Conservation (phyloP, 2,888 invertebrate species). For the Agrochola circellaris region DNA sequence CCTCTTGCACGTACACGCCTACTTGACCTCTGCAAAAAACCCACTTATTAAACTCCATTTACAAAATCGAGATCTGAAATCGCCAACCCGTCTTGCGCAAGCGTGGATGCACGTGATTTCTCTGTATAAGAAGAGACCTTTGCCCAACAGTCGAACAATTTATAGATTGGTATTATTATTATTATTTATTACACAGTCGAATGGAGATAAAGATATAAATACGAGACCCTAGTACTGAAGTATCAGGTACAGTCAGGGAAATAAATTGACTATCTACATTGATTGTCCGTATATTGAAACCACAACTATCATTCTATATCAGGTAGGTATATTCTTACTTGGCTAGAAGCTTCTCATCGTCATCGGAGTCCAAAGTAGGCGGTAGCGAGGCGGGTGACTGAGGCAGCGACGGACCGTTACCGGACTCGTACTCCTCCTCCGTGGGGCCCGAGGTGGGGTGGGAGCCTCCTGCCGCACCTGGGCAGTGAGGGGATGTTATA, state of each 20-base stretch:
- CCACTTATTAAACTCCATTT: neutral
- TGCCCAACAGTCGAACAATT: too few relatives aligned
- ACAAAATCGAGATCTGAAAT: neutral
- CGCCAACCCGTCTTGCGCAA: too few relatives aligned
- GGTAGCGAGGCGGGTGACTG: constrained; percentile 98
- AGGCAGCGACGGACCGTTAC: constrained; percentile 98
- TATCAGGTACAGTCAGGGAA: neutral
- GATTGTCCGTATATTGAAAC: neutral
- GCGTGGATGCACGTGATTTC: neutral
- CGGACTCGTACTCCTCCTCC: constrained; percentile 98
- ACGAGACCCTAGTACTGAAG: neutral
- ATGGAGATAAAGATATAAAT: neutral
- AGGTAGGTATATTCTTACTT: constrained; percentile 77
- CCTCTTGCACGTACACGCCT: constrained; percentile 85
- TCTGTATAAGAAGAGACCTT: neutral
- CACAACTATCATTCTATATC: neutral
- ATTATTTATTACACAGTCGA: neutral
- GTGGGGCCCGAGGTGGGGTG: constrained; percentile 86
- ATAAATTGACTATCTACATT: neutral
- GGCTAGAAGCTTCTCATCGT: constrained; percentile 93
- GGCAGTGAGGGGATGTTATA: neutral
- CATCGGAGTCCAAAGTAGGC: constrained; percentile 95
- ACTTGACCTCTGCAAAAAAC: constrained; percentile 86
- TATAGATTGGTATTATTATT: neutral
- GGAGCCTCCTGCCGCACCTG: constrained; percentile 48